A percentile compares a stretch with the other conserved stretches of the same genome.
These are phyloP conservation scores for Ctenomys sociabilis DNA, from an alignment of 2,113 vertebrate species.

Conservation along the genomic window DNA sequence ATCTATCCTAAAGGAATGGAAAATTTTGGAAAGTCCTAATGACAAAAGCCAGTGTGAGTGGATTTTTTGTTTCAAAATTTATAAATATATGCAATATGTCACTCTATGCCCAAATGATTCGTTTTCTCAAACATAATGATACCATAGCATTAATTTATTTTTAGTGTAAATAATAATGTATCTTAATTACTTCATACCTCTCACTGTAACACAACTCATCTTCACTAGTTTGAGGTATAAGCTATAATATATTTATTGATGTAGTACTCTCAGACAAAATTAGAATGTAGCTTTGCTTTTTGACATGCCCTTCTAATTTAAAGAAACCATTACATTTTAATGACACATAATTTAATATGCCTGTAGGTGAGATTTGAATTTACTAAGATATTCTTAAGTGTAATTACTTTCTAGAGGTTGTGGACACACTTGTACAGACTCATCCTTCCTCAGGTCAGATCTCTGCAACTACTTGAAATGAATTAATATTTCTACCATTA, in stretches of 20 bases:
- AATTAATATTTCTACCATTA: constrained; percentile 84
- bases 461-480: constrained; percentile 81
- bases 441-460: constrained; percentile 80
- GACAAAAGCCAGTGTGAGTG: not conserved
- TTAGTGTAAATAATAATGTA: constrained; percentile 80
- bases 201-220: constrained; percentile 74
- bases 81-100: not conserved
- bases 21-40: not conserved
- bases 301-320: constrained; percentile 85
- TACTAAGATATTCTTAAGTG: constrained; percentile 85
- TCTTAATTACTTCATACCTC: constrained; percentile 76
- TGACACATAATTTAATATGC: constrained; percentile 85
- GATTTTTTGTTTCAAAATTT: not conserved
- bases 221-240: constrained; percentile 74
- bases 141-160: constrained; percentile 77
- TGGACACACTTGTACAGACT: constrained; percentile 78
- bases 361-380: constrained; percentile 84
- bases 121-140: constrained; percentile 63
- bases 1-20: not conserved
- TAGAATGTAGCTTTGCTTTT: constrained; percentile 83
- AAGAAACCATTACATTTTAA: constrained; percentile 84
- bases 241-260: constrained; percentile 81
- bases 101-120: not conserved
- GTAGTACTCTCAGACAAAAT: constrained; percentile 82
- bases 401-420: constrained; percentile 86